phyloP scores from a whole-genome alignment of 2,113 vertebrate genomes.

The Passerina amoena region DNA sequence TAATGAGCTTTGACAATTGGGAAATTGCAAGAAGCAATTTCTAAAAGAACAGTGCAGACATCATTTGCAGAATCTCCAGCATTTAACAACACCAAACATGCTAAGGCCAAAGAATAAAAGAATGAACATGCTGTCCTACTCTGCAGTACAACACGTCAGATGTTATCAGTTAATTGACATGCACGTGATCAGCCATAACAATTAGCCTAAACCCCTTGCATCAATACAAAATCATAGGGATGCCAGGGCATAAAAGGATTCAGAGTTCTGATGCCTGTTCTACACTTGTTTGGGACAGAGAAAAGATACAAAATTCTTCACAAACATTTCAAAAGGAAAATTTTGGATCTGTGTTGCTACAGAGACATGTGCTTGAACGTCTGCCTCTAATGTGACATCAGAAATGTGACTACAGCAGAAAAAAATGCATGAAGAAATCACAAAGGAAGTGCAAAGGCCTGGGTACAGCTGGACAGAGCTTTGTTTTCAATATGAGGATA shows the following conservation, averaged over 20 bases:
- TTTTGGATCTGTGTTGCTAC: background rate
- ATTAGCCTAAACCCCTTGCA: background rate
- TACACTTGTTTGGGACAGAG: background rate
- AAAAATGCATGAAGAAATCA: slow-evolving; percentile 9
- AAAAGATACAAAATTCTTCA: background rate
- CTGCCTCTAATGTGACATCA: slow-evolving; percentile 3
- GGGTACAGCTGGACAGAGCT: slow-evolving; percentile 1
- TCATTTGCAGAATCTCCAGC: background rate
- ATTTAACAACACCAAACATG: background rate
- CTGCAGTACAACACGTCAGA: background rate
- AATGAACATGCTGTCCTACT: background rate
- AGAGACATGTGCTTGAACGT: background rate
- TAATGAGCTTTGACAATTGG: background rate
- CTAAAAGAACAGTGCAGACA: background rate
- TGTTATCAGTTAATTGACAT: background rate
- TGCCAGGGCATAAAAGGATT: background rate
- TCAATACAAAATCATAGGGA: background rate
- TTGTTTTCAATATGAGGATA: background rate
- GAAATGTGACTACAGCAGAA: slow-evolving; percentile 7
- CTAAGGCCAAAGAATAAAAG: background rate
- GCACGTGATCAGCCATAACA: background rate
- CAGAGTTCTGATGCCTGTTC: background rate
- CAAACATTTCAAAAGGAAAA: background rate
- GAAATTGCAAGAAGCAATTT: background rate
- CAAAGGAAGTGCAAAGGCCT: background rate